Evolutionary conservation across 2,113 vertebrate genomes (phyloP), one percentile per base, ranked within the genome.

Genomic region (Tenrec ecaudatus): DNA sequence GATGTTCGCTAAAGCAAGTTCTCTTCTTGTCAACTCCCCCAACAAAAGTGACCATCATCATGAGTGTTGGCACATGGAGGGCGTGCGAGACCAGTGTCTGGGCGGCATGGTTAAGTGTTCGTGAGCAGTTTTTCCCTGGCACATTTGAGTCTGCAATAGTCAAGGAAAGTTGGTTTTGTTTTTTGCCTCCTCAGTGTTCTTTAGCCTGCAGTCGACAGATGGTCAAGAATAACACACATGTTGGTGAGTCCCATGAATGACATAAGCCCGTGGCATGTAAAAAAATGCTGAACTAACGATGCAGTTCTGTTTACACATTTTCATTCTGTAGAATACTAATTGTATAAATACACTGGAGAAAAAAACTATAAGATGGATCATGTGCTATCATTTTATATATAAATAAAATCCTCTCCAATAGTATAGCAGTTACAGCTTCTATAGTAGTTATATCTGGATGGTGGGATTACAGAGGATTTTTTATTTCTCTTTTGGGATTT

Each of bases 31-130:
- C 40, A 92, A 96, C 96, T 96, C 94, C 90, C 95, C 95, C 97
- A 97, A 95, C 91, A 97, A 53, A 10, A 53, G 47, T 53, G 9
- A 14, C 9, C 47, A 53, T 53, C 47, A 53, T 53, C 47, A 53
- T 53, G 47, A 5, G 47, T 53, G 47, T 53, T 96, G 98, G 93
- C 91, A 97, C 97, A 97, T 96, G 96, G 97, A 86, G 96, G 88
- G 93, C 96, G 93, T 93, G n/a, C n/a, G 0, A 92, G 16, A 97
- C 92, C 96, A 80, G 92, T 96, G 97, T 95, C 93, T 97, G 95
- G 97, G 97, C 96, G 96, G 97, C 97, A 98, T n/a, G 98, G 98
- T 98, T 96, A 97, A 97, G 92, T 0, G 97, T 89, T 90, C 97
- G 92, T 96, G 96, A 97, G 73, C 95, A 96, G 92, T 92, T 97